These are phyloP conservation scores for Hydrotaea diabolus DNA, from an alignment of 2,888 invertebrate species.

Conservation along the genomic window DNA sequence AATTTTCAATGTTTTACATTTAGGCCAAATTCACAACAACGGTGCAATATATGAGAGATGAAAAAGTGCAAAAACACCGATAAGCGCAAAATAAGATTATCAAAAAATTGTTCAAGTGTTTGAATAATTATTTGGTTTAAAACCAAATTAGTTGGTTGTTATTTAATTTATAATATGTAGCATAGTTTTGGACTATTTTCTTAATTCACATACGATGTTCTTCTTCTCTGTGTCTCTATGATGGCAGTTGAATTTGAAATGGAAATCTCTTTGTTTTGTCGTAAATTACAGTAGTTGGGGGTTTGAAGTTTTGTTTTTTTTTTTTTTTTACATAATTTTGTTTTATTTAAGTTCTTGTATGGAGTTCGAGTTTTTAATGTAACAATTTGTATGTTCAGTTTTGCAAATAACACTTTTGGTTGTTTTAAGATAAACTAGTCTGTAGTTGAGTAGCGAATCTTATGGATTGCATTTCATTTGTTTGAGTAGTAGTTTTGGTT, in stretches of 20 bases:
- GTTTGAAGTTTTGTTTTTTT: too few relatives aligned
- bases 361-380: conserved; percentile 30
- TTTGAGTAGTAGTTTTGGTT: conserved; percentile 38
- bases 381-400: conserved; percentile 1
- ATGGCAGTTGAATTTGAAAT: conserved; percentile 45
- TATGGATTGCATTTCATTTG: conserved; percentile 28
- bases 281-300: neutral
- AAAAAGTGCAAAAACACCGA: conserved; percentile 45
- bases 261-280: conserved; percentile 45
- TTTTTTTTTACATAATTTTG: conserved; percentile 1
- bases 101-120: conserved; percentile 38
- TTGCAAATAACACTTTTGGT: conserved; percentile 36
- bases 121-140: neutral
- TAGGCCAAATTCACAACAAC: conserved; percentile 54
- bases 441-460: conserved; percentile 10
- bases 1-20: neutral
- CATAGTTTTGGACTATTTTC: neutral
- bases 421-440: conserved; percentile 27
- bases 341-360: neutral
- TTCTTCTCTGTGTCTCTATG: neutral
- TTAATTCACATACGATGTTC: neutral
- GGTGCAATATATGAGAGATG: conserved; percentile 50
- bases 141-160: neutral
- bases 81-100: conserved; percentile 40
- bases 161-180: neutral